Evolutionary conservation across 2,797 vertebrate genomes (phyloP).

Genomic region (Cossypha polioptera): DNA sequence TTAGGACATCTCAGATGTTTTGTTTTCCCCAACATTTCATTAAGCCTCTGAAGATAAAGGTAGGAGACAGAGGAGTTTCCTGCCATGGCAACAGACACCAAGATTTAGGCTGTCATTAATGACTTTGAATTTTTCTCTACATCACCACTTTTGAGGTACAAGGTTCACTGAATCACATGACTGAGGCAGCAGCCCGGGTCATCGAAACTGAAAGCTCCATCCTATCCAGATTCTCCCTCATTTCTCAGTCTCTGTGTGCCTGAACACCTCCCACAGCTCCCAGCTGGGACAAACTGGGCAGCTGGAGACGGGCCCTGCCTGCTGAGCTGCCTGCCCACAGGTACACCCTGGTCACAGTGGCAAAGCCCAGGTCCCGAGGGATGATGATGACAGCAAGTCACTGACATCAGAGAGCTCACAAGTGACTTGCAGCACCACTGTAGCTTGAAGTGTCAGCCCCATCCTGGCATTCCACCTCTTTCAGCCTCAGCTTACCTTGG

Average conservation of each 20-base stretch:
- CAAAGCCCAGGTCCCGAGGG: background rate
- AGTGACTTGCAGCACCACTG: background rate
- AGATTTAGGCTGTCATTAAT: background rate
- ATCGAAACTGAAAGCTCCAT: background rate
- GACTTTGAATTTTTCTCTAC: background rate
- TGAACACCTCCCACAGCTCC: background rate
- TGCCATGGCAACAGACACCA: background rate
- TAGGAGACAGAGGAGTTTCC: background rate
- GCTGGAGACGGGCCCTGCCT: background rate
- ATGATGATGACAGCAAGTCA: background rate
- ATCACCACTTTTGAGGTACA: background rate
- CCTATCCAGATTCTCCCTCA: background rate
- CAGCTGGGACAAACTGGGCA: background rate
- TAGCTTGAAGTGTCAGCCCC: background rate
- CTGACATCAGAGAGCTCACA: background rate
- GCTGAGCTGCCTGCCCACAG: background rate
- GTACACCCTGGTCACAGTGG: background rate
- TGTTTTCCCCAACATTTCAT: background rate
- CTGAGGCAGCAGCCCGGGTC: background rate
- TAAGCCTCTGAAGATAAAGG: background rate
- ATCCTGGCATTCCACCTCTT: background rate
- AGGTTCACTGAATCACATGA: background rate
- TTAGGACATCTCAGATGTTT: background rate
- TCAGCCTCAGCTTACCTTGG: conserved; percentile 79
- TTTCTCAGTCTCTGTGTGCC: background rate